Evolutionary conservation across 2,888 invertebrate species (phyloP), one percentile per base, ranked within the genome.

Genomic region (Campoplex capitator): DNA sequence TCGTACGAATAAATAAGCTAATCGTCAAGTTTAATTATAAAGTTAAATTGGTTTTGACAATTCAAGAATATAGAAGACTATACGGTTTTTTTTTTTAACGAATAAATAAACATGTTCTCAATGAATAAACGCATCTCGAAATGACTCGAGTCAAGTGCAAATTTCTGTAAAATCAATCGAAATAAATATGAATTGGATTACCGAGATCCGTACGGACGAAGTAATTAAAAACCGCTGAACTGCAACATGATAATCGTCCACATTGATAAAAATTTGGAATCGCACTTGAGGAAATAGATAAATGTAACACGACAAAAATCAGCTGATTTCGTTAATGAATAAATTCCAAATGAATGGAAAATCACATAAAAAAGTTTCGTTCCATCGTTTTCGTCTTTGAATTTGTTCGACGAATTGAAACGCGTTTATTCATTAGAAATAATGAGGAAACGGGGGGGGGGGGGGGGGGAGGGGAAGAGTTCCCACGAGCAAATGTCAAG

Each of bases 1-100:
- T 54, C 68, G 74, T 42, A 54, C 48, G 23, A n/a, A 18, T 18
- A 73, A 73, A 35, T 73, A n/a, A 42, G n/a, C 2, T 45, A 45
- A 23, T 42, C n/a, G 38, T 42, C 3, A 13, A 18, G 23, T 70
- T 28, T 23, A 4, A 32, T 9, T 70, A 38, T 68, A 7, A 32
- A 32, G 32, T 32, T 68, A 23, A 70, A 70, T 3, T 68, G 13
- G n/a, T n/a, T n/a, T n/a, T 42, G 16, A 67, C 42, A 67, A 67
- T 42, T n/a, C n/a, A 38, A n/a, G 42, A 67, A 42, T n/a, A 42
- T n/a, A n/a, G n/a, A n/a, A 7, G 9, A 62, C 28, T 13, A 32
- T 62, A 62, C 58, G 28, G 23, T 23, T 23, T 28, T 32, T 28
- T 16, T 13, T 3, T 23, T 1, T 16, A 62, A 16, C 16, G 28